Percentiles rank a stretch among this genome's conserved stretches.
Evolutionary conservation across 2,888 invertebrate genomes (phyloP).

Genomic region (Cephus sareptanus): DNA sequence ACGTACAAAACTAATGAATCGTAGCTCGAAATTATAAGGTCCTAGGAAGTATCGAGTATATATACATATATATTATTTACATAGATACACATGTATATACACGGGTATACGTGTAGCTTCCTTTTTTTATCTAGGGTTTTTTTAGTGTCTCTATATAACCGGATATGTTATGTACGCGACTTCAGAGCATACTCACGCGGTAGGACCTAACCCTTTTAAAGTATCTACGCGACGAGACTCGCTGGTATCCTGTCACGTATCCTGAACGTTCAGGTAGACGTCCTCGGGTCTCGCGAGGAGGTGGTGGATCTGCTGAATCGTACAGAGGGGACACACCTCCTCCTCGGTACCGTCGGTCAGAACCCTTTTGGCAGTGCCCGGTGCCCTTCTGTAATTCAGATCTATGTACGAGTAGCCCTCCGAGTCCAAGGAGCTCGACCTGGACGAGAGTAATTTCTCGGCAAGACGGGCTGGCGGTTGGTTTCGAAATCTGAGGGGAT

Average conservation of each 20-base stretch:
- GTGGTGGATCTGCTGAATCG: constrained; percentile 59
- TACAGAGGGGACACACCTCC: constrained; percentile 58
- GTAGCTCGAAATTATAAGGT: neutral
- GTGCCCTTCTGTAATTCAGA: constrained; percentile 39
- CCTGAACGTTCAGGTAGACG: constrained; percentile 40
- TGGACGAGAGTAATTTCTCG: constrained; percentile 8
- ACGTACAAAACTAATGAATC: neutral
- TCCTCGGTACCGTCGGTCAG: constrained; percentile 47
- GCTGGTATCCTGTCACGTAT: constrained; percentile 38
- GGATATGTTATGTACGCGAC: neutral
- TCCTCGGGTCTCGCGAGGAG: constrained; percentile 55
- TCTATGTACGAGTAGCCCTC: constrained; percentile 55
- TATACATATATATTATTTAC: neutral
- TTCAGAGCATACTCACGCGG: neutral
- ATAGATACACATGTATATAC: neutral
- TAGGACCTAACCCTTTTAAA: neutral
- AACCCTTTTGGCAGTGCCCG: constrained; percentile 45
- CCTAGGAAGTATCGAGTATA: neutral
- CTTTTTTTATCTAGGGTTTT: neutral
- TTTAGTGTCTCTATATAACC: neutral
- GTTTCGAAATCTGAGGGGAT: constrained; percentile 16
- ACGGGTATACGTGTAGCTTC: neutral
- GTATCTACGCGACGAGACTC: neutral
- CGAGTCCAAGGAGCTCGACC: constrained; percentile 34
- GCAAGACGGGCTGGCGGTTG: neutral